Base-by-base conservation (phyloP, 2,888 invertebrate species). In the Cosmorhoe ocellata region DNA sequence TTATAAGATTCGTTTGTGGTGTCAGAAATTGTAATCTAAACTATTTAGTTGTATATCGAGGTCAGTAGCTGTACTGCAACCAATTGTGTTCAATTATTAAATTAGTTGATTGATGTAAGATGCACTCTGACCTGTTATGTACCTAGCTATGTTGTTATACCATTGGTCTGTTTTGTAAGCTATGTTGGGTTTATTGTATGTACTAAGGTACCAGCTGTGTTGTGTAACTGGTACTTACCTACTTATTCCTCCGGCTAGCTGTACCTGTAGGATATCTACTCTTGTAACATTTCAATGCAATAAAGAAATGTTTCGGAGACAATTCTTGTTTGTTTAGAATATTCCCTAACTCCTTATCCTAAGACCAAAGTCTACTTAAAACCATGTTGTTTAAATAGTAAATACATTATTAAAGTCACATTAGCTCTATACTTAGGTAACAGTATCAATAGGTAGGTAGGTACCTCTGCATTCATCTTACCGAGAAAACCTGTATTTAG, bases 301-400 rank as follows among this genome's bases (percentile, higher is more conserved):
- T 84, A 84, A 85, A 85, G 77, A 80, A 80, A 81, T 84, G 79
- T 85, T 75, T 79, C 61, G 75, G 80, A 80, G 75, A 81, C 75
- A 74, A 67, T 77, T 81, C 75, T 80, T 84, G 70, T 76, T 74
- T 78, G 74, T 75, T 76, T 63, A 68, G 63, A 59, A 61, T 52
- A 49, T 64, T 62, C 73, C 69, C 58, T 30, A 55, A 57, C 48
- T 51, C 62, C 67, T 56, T 52, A 52, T 66, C 69, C 72, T 55
- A 22, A 27, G 10, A 37, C 27, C 32, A 22, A 33, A 43, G 24
- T 33, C 14, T 32, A n/a, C 2, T 44, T 12, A 31, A 44, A 37
- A 30, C 28, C 27, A 22, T 37, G 12, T 44, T 14, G 10, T 8
- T 10, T 22, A 24, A 10, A 8, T n/a, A 6, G 12, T n/a, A 31